These are phyloP conservation scores for Ceratosolen fusciceps DNA, from an alignment of 1,140 invertebrate genomes.

Conservation along the genomic window DNA sequence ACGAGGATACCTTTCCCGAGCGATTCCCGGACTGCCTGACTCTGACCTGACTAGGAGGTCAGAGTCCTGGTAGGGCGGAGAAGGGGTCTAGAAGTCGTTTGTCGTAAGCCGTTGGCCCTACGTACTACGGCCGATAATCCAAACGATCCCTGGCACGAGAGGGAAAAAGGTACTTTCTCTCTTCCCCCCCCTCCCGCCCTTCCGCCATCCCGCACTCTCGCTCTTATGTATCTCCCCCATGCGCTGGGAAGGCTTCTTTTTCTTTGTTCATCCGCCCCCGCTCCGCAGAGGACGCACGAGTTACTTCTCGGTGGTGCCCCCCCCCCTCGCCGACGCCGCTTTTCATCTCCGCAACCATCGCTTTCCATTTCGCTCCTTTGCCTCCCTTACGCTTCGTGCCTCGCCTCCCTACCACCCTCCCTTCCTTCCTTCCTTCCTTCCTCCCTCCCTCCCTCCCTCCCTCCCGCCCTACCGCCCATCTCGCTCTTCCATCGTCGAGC, in stretches of 20 bases:
- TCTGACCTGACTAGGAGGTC: slow-evolving; percentile 16
- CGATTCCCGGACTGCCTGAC: neutral
- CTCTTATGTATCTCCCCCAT: neutral
- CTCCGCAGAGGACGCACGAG: neutral
- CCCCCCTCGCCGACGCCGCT: neutral
- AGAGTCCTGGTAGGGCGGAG: slow-evolving; percentile 23
- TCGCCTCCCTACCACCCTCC: too few species aligned
- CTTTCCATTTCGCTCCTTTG: slow-evolving; percentile 19
- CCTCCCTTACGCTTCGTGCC: too few species aligned
- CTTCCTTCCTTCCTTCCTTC: too few species aligned
- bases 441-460: too few species aligned
- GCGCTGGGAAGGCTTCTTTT: neutral
- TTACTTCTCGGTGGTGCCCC: neutral
- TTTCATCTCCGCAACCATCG: neutral
- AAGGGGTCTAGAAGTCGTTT: slow-evolving; percentile 3
- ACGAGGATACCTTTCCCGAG: slow-evolving; percentile 38
- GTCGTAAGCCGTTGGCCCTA: slow-evolving; percentile 19
- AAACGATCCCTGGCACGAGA: slow-evolving; percentile 1
- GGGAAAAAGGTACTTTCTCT: neutral
- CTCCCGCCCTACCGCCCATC: too few species aligned
- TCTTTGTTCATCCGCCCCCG: slow-evolving; percentile 16
- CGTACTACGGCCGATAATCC: slow-evolving; percentile 3
- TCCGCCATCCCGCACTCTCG: too few species aligned
- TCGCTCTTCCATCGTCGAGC: neutral
- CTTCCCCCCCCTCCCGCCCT: neutral